Percentiles rank a stretch among this genome's conserved stretches.
Evolutionary conservation across 2,113 vertebrate genomes (phyloP).

Genomic region (Elgaria multicarinata): DNA sequence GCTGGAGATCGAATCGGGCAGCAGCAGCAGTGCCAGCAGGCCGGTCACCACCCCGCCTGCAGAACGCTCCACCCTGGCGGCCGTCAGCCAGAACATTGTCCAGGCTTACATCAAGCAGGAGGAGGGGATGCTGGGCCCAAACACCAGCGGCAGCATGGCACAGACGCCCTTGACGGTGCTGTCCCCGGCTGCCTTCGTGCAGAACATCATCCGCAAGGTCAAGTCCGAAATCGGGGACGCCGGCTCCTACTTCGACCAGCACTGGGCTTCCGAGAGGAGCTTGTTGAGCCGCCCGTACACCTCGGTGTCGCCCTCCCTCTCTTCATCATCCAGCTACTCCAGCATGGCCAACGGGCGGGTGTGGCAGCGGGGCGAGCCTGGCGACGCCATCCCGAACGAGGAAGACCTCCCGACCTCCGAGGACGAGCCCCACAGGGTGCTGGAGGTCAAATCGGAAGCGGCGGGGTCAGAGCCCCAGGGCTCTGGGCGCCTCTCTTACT

Average conservation of each 20-base stretch:
- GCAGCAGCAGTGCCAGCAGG: conserved; percentile 63
- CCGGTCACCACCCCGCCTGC: conserved; percentile 59
- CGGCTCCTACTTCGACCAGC: conserved; percentile 93
- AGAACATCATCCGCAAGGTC: conserved; percentile 98
- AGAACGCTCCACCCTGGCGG: conserved; percentile 79
- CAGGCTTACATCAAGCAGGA: conserved; percentile 90
- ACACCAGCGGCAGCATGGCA: conserved; percentile 69
- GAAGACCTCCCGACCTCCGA: conserved; percentile 82
- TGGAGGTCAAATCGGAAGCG: conserved; percentile 88
- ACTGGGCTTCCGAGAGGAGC: conserved; percentile 91
- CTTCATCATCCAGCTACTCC: conserved; percentile 91
- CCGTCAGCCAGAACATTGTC: conserved; percentile 76
- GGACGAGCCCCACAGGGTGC: conserved; percentile 80
- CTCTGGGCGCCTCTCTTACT: conserved; percentile 83
- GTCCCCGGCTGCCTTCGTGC: conserved; percentile 94
- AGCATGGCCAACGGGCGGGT: conserved; percentile 81
- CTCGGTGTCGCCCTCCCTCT: conserved; percentile 91
- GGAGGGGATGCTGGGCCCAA: conserved; percentile 76
- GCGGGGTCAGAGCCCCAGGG: conserved; percentile 68
- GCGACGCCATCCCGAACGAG: conserved; percentile 78
- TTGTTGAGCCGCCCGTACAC: conserved; percentile 81
- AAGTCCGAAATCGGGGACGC: conserved; percentile 96
- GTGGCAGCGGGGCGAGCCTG: conserved; percentile 83
- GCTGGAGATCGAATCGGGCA: conserved; percentile 88
- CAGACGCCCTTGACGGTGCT: conserved; percentile 87